Evolutionary conservation across 2,888 invertebrate genomes (phyloP), one percentile per base, ranked within the genome.

Genomic region (Mythimna albipuncta): DNA sequence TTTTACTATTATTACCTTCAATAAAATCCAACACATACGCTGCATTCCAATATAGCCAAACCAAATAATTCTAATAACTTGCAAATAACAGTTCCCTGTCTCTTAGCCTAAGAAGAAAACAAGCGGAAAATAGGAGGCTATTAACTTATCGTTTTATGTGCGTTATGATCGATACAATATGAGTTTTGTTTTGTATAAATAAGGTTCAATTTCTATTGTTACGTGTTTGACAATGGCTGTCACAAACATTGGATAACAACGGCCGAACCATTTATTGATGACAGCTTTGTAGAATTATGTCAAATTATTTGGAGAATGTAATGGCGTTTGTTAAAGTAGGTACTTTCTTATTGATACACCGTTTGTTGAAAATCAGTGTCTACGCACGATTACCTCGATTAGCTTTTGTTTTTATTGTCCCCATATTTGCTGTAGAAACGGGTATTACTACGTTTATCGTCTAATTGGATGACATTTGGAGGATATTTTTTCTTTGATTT

Each of bases 111-210:
- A 64, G 70, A 84, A 81, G 88, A 88, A 89, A 89, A 88, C 84
- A 84, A 83, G 84, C 85, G 82, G 88, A 87, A 90, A 89, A 90
- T 85, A 72, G 75, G 58, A 50, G 69, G 75, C 85, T 84, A 87
- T 90, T 89, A 90, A 88, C 81, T 86, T 86, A 87, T 85, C 76
- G 82, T 73, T 88, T 89, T 88, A 89, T 88, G 81, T 67, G 64
- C 66, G 70, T 76, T 80, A 81, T 87, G 88, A 89, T 88, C 87
- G 81, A 89, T 85, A 83, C 64, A 86, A 87, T 86, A 81, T 88
- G 83, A 72, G 77, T 81, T 84, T 80, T 90, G 77, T 80, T 63
- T 52, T 64, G 59, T 69, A 72, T 80, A 76, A 78, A 83, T 87
- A 88, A 82, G 82, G 88, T 84, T 64, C 74, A 82, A 69, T 82